Conservation (phyloP, 2,113 vertebrate species). For the Bufo bufo region DNA sequence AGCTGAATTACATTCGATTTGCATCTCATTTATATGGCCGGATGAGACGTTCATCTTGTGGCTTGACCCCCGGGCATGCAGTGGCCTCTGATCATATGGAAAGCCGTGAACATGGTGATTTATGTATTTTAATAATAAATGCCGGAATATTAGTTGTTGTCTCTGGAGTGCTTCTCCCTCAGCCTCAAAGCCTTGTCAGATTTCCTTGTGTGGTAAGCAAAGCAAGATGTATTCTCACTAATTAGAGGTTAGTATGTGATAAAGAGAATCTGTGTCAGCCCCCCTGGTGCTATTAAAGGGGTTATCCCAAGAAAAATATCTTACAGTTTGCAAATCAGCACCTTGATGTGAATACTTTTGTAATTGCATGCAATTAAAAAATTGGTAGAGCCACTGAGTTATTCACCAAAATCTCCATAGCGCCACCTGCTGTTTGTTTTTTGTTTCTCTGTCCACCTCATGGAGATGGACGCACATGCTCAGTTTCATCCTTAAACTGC, state of each 20-base stretch:
- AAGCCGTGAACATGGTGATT: neutral
- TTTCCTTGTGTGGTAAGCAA: neutral
- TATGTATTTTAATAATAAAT: neutral
- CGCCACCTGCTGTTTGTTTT: too few species aligned
- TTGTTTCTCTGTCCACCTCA: too few species aligned
- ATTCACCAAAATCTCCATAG: too few species aligned
- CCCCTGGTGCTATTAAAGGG: neutral
- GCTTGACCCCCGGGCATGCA: neutral
- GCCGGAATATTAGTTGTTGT: neutral
- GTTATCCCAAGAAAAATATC: neutral
- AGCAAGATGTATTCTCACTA: neutral
- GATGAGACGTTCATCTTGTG: neutral
- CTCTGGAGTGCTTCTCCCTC: neutral
- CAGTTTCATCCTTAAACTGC: too few species aligned
- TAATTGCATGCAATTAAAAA: too few species aligned
- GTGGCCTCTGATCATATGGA: neutral
- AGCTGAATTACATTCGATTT: neutral
- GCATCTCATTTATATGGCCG: neutral
- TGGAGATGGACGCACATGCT: too few species aligned
- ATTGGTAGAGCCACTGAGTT: too few species aligned
- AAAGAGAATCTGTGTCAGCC: neutral
- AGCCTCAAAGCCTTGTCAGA: neutral
- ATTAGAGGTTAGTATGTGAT: neutral
- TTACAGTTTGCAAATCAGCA: neutral
- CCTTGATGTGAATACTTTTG: too few species aligned